These are phyloP conservation scores for Daphoenositta chrysoptera DNA, from an alignment of 2,113 vertebrate species.

Conservation along the genomic window DNA sequence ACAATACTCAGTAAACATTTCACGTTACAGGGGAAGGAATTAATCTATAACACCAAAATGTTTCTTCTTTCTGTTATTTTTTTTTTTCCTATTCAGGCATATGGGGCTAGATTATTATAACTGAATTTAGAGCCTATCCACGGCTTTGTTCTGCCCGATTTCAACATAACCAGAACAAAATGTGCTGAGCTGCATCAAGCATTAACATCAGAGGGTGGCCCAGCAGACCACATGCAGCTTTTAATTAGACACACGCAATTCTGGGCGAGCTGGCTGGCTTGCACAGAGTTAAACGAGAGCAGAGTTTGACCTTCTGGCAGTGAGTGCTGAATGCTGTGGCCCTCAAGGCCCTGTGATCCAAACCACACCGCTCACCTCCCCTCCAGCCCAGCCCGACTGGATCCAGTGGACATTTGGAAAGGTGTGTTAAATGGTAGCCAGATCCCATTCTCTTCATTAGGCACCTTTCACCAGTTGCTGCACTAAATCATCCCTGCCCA, in stretches of 20 bases:
- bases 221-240: background rate
- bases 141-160: background rate
- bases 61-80: background rate
- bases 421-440: conserved; percentile 34
- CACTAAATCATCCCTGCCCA: conserved; percentile 52
- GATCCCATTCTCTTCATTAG: conserved; percentile 42
- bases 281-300: background rate
- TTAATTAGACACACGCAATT: background rate
- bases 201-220: background rate
- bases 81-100: background rate
- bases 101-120: background rate
- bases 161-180: background rate
- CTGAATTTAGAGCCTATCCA: background rate
- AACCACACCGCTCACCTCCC: background rate
- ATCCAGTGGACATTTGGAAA: conserved; percentile 43
- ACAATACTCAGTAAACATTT: background rate
- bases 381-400: background rate
- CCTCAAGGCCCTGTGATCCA: background rate
- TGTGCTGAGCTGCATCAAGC: background rate
- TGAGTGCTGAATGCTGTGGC: background rate
- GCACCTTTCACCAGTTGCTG: background rate
- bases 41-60: background rate
- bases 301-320: background rate
- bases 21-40: background rate
- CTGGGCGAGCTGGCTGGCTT: background rate